Percentiles rank a stretch among this genome's conserved stretches.
These are phyloP conservation scores for Mastacembelus armatus DNA, from an alignment of 2,797 vertebrate species.

Conservation along the genomic window DNA sequence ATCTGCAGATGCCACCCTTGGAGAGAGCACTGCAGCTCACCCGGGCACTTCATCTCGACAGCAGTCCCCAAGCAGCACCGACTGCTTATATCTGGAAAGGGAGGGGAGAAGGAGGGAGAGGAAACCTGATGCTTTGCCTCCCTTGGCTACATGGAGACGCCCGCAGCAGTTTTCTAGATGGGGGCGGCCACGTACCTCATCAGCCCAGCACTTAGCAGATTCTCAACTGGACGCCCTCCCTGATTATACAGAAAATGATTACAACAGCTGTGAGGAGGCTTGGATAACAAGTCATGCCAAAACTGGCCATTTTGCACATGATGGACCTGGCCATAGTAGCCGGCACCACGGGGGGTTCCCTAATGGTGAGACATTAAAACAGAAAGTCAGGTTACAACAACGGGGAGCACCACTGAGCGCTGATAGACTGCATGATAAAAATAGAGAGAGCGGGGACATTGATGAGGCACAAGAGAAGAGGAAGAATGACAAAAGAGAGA, in stretches of 20 bases:
- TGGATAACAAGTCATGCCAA: slow-evolving; percentile 65
- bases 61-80: slow-evolving; percentile 94
- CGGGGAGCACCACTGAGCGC: slow-evolving; percentile 64
- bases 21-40: slow-evolving; percentile 44
- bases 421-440: slow-evolving; percentile 77
- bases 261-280: slow-evolving; percentile 70
- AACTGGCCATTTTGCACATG: slow-evolving; percentile 49
- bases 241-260: slow-evolving; percentile 60
- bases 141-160: slow-evolving; percentile 85
- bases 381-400: slow-evolving; percentile 71
- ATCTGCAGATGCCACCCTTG: slow-evolving; percentile 63
- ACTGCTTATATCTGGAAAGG: slow-evolving; percentile 88
- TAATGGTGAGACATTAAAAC: slow-evolving; percentile 57
- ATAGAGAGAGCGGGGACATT: slow-evolving; percentile 56
- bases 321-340: slow-evolving; percentile 48
- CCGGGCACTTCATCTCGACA: slow-evolving; percentile 78
- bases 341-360: slow-evolving; percentile 42
- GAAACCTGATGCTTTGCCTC: slow-evolving; percentile 79
- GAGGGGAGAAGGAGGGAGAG: slow-evolving; percentile 78
- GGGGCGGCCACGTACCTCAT: slow-evolving; percentile 72
- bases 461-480: slow-evolving; percentile 58
- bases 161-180: slow-evolving; percentile 82
- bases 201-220: slow-evolving; percentile 74
- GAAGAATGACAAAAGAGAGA: slow-evolving; percentile 70
- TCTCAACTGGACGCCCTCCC: slow-evolving; percentile 73